Evolutionary conservation across 1,140 invertebrate species (phyloP).

Genomic region (Apis dorsata): DNA sequence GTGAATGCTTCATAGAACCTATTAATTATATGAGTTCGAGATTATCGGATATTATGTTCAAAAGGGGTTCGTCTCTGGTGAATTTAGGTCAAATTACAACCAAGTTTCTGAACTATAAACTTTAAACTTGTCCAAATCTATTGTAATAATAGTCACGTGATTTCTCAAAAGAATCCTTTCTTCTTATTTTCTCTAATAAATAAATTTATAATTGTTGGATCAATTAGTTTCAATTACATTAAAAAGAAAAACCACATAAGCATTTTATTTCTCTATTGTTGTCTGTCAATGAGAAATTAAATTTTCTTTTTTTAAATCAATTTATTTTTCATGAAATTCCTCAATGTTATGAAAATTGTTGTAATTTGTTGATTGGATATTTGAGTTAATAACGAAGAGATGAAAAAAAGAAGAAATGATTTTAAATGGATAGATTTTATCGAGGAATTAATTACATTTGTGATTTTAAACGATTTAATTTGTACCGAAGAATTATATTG

Average conservation of each 20-base stretch:
- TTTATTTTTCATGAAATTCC: too few relatives aligned
- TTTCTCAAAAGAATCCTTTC: constrained; percentile 15
- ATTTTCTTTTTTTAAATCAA: not conserved
- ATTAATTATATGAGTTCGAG: constrained; percentile 49
- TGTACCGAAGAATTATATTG: too few relatives aligned
- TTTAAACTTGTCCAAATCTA: constrained; percentile 43
- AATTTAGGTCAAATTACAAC: constrained; percentile 50
- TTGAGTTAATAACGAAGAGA: not conserved
- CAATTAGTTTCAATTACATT: not conserved
- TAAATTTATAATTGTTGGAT: not conserved
- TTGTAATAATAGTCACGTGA: constrained; percentile 40
- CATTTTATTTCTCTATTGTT: not conserved
- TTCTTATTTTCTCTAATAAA: not conserved
- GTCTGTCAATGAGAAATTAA: not conserved
- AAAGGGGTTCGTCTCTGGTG: constrained; percentile 41
- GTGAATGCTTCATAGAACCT: constrained; percentile 43
- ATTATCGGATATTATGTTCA: constrained; percentile 56
- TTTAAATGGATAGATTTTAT: too few relatives aligned
- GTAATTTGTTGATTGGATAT: not conserved
- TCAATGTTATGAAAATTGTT: too few relatives aligned
- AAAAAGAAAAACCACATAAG: not conserved
- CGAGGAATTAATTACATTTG: too few relatives aligned
- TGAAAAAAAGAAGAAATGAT: not conserved
- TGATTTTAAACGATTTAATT: too few relatives aligned
- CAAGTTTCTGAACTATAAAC: constrained; percentile 45